Percentiles rank a stretch among this genome's conserved stretches.
Evolutionary conservation across 2,888 invertebrate genomes (phyloP).

Genomic region (Microctonus brassicae): DNA sequence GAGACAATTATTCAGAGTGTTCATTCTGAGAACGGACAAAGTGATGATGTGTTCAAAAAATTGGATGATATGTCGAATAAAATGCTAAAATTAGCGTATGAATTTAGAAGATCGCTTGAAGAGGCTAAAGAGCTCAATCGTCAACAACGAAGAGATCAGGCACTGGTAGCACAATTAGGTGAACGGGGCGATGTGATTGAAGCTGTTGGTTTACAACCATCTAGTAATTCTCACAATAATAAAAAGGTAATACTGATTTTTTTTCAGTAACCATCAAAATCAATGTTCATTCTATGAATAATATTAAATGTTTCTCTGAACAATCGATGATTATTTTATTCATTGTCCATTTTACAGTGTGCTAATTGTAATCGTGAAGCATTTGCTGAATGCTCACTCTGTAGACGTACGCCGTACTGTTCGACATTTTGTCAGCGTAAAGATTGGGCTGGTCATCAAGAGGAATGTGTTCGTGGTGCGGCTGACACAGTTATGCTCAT

Average conservation of each 20-base stretch:
- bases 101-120: conserved; percentile 80
- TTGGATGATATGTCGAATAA: conserved; percentile 80
- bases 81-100: conserved; percentile 77
- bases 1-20: conserved; percentile 57
- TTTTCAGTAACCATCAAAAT: too few species aligned
- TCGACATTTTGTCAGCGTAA: conserved; percentile 92
- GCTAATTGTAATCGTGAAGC: conserved; percentile 92
- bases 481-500: conserved; percentile 88
- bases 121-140: conserved; percentile 79
- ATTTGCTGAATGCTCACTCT: conserved; percentile 87
- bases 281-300: too few species aligned
- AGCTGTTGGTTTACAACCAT: conserved; percentile 73
- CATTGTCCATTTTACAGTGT: conserved; percentile 74
- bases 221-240: conserved; percentile 78
- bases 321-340: too few species aligned
- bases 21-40: conserved; percentile 58
- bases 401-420: conserved; percentile 89
- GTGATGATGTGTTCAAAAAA: conserved; percentile 66
- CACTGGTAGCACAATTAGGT: conserved; percentile 70
- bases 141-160: conserved; percentile 72
- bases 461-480: conserved; percentile 83
- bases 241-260: conserved; percentile 67
- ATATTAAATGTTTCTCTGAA: too few species aligned
- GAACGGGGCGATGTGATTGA: conserved; percentile 68
- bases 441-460: conserved; percentile 90